Conservation (phyloP, 2,888 invertebrate species). For the Doris montereyensis region DNA sequence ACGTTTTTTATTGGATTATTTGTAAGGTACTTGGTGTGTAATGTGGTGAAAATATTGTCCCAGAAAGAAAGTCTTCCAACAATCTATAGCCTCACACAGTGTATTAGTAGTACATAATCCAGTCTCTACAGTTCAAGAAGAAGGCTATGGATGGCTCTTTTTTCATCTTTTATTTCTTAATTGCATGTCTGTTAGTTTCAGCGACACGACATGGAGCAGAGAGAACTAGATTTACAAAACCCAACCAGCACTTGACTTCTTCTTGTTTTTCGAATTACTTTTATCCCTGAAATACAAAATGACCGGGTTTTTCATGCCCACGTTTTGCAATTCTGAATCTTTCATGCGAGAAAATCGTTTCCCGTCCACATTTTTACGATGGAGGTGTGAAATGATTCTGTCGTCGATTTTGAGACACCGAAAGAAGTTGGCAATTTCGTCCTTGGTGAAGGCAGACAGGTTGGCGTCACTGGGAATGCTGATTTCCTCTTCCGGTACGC, state of each 20-base stretch:
- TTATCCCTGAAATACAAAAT: conserved; percentile 55
- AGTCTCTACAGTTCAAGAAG: too few relatives aligned
- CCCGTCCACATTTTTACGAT: conserved; percentile 64
- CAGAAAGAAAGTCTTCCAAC: too few relatives aligned
- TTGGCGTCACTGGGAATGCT: conserved; percentile 66
- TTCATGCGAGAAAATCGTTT: conserved; percentile 64
- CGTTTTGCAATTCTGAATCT: conserved; percentile 63
- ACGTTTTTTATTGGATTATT: too few relatives aligned
- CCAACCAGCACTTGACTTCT: conserved; percentile 4
- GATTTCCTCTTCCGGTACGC: conserved; percentile 63
- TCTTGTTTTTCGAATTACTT: conserved; percentile 48
- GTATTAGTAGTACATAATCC: too few relatives aligned
- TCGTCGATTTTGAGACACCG: conserved; percentile 62
- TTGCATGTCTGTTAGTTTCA: too few relatives aligned
- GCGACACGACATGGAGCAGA: too few relatives aligned
- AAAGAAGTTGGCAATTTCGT: conserved; percentile 66
- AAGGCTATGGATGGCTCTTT: too few relatives aligned
- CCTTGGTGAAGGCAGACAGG: conserved; percentile 60
- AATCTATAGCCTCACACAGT: too few relatives aligned
- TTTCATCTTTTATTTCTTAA: too few relatives aligned
- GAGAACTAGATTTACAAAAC: too few relatives aligned
- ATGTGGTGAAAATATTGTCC: too few relatives aligned
- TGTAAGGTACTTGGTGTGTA: too few relatives aligned
- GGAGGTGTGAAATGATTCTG: conserved; percentile 56
- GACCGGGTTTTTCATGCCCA: conserved; percentile 65